Base-by-base conservation (phyloP, 2,797 vertebrate species). In the Dallia pectoralis region DNA sequence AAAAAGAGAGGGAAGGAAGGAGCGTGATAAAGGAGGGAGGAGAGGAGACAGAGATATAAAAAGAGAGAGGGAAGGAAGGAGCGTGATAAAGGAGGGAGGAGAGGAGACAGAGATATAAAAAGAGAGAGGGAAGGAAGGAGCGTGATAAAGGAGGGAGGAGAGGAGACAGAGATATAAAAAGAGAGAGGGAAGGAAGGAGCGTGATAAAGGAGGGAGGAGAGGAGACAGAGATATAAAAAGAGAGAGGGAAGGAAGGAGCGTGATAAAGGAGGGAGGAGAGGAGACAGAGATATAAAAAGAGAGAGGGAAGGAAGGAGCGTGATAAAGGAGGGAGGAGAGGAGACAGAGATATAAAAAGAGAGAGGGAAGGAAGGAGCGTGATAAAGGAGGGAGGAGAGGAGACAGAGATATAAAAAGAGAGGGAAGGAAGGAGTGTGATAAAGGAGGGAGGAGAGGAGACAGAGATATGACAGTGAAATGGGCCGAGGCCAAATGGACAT, bases 351-450 rank as follows among this genome's bases (percentile, higher is more conserved):
- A n/a, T 53, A 18, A 19, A 18, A 53, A 4, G 19, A 22, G 40
- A 44, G 40, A 44, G 40, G 9, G 40, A 40, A 7, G 40, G 76
- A 69, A 77, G 69, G 44, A 73, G 68, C n/a, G n/a, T n/a, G n/a
- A n/a, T n/a, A n/a, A 53, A 18, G 51, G 5, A 19, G 4, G 51
- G n/a, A 53, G 16, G n/a, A 53, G 16, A 53, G n/a, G 9, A 4
- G 19, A 53, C 15, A 74, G 15, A 16, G 59, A 73, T 27, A 69
- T 33, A 48, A n/a, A 30, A 30, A 25, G 36, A 47, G 19, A 53
- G 5, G 51, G 5, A 19, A 1, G 51, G n/a, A 53, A 4, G n/a
- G n/a, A n/a, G n/a, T n/a, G n/a, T n/a, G n/a, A n/a, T n/a, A n/a
- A 53, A 18, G 51, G 5, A 19, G 4, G 51, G n/a, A 53, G 16